Evolutionary conservation across 2,113 vertebrate genomes (phyloP).

Genomic region (Siniperca knerii): DNA sequence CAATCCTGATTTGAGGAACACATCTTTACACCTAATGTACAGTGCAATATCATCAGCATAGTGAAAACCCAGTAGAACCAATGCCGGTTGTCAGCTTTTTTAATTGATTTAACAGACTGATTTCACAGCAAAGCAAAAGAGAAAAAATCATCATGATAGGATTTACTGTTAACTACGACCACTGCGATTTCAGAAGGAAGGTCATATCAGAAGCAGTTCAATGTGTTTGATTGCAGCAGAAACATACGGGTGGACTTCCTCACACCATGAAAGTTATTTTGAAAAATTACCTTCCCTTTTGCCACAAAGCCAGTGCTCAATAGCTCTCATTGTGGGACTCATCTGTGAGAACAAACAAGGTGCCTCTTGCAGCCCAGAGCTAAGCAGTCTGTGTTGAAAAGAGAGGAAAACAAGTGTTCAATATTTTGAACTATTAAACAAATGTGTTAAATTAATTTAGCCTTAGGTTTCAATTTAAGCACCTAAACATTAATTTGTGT

Average conservation of each 20-base stretch:
- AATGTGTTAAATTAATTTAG: conserved; percentile 45
- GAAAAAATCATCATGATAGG: not conserved
- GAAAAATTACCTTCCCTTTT: conserved; percentile 29
- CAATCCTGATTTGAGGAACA: conserved; percentile 33
- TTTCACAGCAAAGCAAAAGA: conserved; percentile 10
- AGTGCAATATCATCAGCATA: not conserved
- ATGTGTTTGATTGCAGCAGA: not conserved
- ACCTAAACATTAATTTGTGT: conserved; percentile 49
- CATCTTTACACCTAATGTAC: conserved; percentile 21
- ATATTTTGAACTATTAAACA: conserved; percentile 33
- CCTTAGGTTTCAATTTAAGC: conserved; percentile 44
- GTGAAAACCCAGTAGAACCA: conserved; percentile 8
- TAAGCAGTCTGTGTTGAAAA: not conserved
- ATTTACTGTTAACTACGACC: conserved; percentile 24
- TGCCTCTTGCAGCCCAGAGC: conserved; percentile 39
- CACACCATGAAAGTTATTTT: conserved; percentile 26
- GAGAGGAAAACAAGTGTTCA: not conserved
- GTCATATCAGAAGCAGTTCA: conserved; percentile 11
- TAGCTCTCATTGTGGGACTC: conserved; percentile 35
- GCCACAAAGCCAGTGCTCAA: conserved; percentile 25
- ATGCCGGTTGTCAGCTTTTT: conserved; percentile 15
- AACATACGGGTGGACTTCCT: conserved; percentile 25
- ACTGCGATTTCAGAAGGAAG: conserved; percentile 8
- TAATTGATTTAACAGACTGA: conserved; percentile 22
- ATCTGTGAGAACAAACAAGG: conserved; percentile 51